Evolutionary conservation across 2,113 vertebrate species (phyloP), one percentile per base, ranked within the genome.

Genomic region (Peromyscus maniculatus): DNA sequence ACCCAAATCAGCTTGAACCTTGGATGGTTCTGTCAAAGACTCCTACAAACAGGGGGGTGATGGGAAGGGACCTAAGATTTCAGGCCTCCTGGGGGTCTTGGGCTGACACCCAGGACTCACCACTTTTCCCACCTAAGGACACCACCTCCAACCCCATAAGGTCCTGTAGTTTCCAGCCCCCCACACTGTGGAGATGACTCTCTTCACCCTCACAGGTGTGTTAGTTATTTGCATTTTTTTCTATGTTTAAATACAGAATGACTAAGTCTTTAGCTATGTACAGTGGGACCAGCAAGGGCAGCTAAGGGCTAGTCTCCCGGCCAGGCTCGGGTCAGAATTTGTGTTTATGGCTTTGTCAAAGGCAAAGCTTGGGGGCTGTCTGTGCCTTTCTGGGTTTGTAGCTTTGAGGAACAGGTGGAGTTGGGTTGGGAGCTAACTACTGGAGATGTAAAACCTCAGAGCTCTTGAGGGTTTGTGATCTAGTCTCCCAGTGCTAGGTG

Each of bases 1-100:
- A 67, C 67, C 59, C 67, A 91, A 95, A 94, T 96, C 79, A 96
- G 33, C 16, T 57, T 6, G 71, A 83, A 12, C 80, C 33, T 39
- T 83, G 21, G 12, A 13, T 84, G 57, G 64, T 62, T 64, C 3
- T 17, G 12, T 43, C 24, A 22, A 82, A 36, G 33, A 82, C 28
- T 82, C 33, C 1, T 10, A n/a, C 52, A 82, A 15, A 59, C 39
- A 67, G 71, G 12, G 19, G 19, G 12, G 57, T 74, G 52, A 57
- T 39, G 52, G 74, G 36, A 64, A 95, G 66, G 33, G 26, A 24
- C 71, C 52, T 57, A 28, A 97, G 80, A n/a, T 69, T 55, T 77
- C 69, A 91, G 82, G 43, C 78, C 39, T 75, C 39, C 9, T 75
- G 43, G n/a, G 16, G 28, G 33, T 55, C 72, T 93, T 80, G 43